Base-by-base conservation (phyloP, 2,888 invertebrate genomes). In the Syritta pipiens region DNA sequence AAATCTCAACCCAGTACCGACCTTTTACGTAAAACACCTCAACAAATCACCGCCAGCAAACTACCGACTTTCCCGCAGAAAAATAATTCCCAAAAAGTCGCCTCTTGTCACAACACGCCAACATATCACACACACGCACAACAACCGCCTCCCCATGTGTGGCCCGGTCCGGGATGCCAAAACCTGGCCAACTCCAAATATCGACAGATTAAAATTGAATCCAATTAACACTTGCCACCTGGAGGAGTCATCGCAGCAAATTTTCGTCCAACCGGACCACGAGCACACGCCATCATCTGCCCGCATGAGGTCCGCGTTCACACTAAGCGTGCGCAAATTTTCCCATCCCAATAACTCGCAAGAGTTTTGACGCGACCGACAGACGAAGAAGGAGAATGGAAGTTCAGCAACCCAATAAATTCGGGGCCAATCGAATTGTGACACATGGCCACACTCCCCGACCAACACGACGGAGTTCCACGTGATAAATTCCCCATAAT, bases 401-500 rank as follows among this genome's bases (percentile, higher is more conserved):
- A 68, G 79, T 79, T 79, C 79, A 79, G 67, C 79, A 74, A 74
- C 74, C 79, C 79, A 79, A 79, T 79, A 74, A 79, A 79, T 79
- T 79, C 67, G 14, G 67, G 49, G 57, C 76, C 75, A 81, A 81
- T 81, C 81, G 81, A 81, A 81, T 71, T 71, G 75, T 81, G 75
- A 81, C 76, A 76, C 55, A 75, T 63, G 49, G n/a, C n/a, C n/a
- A n/a, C n/a, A n/a, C n/a, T 28, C 28, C 26, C 40, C 35, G 46
- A 24, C 30, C 53, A 20, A 46, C 55, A 51, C 59, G 44, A 28
- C 14, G 28, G 28, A 32, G 69, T 26, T 37, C 51, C 46, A 86
- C n/a, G n/a, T 87, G 87, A 88, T 88, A 88, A 88, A 88, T 88
- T 86, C 86, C 85, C 85, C 85, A 88, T 88, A 88, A 88, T 88